phyloP scores from a whole-genome alignment of 2,888 invertebrate genomes.

The Cephus pygmeus region DNA sequence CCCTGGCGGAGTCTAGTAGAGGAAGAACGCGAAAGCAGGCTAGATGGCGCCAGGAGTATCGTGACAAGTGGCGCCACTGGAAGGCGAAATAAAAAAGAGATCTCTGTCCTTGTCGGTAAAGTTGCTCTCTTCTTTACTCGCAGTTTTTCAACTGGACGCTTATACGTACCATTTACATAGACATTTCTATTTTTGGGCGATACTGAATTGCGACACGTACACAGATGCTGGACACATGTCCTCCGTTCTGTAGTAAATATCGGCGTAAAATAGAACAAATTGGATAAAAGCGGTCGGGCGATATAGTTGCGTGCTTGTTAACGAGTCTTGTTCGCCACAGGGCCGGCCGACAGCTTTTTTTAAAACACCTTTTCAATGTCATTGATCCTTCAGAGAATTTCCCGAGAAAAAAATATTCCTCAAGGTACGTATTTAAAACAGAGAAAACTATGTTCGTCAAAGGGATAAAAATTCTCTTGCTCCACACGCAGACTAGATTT shows the following conservation, averaged over 20 bases:
- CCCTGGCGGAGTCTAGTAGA: not conserved
- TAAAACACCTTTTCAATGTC: not conserved
- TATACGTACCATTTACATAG: not conserved
- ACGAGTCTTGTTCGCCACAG: not conserved
- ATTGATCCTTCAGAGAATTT: not conserved
- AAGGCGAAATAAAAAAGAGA: not conserved
- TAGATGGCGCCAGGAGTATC: conserved; percentile 29
- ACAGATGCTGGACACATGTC: conserved; percentile 49
- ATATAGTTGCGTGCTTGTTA: not conserved
- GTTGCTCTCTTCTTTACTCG: not conserved
- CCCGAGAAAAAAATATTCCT: not conserved
- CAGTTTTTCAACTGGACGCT: not conserved
- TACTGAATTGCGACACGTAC: conserved; percentile 24
- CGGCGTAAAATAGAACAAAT: conserved; percentile 30
- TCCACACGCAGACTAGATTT: conserved; percentile 3
- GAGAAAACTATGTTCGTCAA: too few relatives aligned
- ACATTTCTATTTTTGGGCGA: conserved; percentile 28
- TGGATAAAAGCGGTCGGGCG: not conserved
- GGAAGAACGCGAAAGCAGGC: not conserved
- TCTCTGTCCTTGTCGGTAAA: conserved; percentile 33
- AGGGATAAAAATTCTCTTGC: not conserved
- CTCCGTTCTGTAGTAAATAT: conserved; percentile 29
- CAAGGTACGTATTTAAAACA: not conserved
- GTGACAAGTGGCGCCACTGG: conserved; percentile 29
- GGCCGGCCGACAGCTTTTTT: not conserved